Percentiles rank a stretch among this genome's conserved stretches.
Conservation (phyloP, 2,888 invertebrate genomes). For the Andrena trimmerana region DNA sequence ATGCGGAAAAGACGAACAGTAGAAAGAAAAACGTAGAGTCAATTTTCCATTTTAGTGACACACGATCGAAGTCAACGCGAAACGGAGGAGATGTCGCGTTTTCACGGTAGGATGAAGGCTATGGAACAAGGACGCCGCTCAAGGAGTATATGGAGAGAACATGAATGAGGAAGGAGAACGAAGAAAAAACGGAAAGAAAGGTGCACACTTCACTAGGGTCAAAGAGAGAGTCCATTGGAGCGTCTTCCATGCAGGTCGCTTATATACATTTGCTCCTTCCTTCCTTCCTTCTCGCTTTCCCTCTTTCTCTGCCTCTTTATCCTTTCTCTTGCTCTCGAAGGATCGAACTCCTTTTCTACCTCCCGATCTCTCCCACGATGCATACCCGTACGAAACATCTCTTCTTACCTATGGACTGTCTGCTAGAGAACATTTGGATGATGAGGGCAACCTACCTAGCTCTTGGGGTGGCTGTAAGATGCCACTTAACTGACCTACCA, state of each 20-base stretch:
- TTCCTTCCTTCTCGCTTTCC: slow-evolving; percentile 70
- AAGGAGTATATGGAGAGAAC: slow-evolving; percentile 26
- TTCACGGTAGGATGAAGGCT: slow-evolving; percentile 36
- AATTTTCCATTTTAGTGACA: slow-evolving; percentile 16
- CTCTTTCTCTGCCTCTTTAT: slow-evolving; percentile 33
- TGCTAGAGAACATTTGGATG: background rate
- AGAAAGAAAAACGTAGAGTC: background rate
- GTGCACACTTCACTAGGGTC: slow-evolving; percentile 81
- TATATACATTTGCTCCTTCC: slow-evolving; percentile 79
- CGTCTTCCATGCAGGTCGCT: slow-evolving; percentile 76
- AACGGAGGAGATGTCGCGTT: slow-evolving; percentile 8
- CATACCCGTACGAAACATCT: slow-evolving; percentile 11
- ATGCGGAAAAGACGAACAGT: background rate
- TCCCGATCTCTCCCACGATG: slow-evolving; percentile 45
- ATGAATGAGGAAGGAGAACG: slow-evolving; percentile 63
- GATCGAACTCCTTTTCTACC: slow-evolving; percentile 55
- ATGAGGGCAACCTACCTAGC: background rate
- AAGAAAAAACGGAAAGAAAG: slow-evolving; percentile 72
- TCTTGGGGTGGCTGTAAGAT: background rate
- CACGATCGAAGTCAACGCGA: slow-evolving; percentile 6
- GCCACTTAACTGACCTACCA: background rate
- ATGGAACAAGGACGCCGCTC: slow-evolving; percentile 44
- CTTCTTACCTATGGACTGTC: slow-evolving; percentile 7
- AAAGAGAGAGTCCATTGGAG: slow-evolving; percentile 82
- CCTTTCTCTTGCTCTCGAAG: slow-evolving; percentile 44